Evolutionary conservation across 2,113 vertebrate species (phyloP).

Genomic region (Cyrtonyx montezumae): DNA sequence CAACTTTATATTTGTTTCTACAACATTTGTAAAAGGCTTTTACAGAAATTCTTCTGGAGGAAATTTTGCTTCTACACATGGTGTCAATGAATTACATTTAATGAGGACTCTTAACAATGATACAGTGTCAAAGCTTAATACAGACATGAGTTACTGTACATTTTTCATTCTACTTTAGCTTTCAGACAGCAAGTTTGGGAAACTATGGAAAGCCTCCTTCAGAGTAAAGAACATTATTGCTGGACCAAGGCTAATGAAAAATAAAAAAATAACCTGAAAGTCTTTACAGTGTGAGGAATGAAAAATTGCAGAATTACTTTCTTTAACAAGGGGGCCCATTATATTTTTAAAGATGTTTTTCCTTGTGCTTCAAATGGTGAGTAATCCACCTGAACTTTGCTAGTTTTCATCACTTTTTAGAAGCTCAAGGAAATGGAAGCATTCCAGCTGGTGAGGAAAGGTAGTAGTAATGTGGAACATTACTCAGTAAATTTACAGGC

Average conservation of each 20-base stretch:
- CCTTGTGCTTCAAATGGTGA: neutral
- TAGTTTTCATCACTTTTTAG: neutral
- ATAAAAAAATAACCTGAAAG: neutral
- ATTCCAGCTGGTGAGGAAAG: neutral
- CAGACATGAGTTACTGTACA: neutral
- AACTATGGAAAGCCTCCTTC: neutral
- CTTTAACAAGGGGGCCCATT: neutral
- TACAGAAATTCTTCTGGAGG: neutral
- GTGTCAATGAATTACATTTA: slow-evolving; percentile 44
- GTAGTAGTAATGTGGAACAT: neutral
- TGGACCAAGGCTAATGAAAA: slow-evolving; percentile 16
- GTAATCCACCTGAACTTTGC: neutral
- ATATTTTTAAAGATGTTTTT: neutral
- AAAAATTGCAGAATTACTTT: neutral
- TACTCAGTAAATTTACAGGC: neutral
- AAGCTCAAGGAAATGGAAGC: neutral
- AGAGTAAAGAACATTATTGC: neutral
- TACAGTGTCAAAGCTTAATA: neutral
- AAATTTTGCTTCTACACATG: neutral
- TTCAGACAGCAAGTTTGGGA: neutral
- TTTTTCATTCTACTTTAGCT: slow-evolving; percentile 55
- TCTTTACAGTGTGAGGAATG: neutral
- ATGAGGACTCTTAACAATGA: slow-evolving; percentile 3
- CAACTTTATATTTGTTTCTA: neutral
- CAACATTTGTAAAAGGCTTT: neutral